Conservation (phyloP, 2,113 vertebrate genomes). For the Apus apus region DNA sequence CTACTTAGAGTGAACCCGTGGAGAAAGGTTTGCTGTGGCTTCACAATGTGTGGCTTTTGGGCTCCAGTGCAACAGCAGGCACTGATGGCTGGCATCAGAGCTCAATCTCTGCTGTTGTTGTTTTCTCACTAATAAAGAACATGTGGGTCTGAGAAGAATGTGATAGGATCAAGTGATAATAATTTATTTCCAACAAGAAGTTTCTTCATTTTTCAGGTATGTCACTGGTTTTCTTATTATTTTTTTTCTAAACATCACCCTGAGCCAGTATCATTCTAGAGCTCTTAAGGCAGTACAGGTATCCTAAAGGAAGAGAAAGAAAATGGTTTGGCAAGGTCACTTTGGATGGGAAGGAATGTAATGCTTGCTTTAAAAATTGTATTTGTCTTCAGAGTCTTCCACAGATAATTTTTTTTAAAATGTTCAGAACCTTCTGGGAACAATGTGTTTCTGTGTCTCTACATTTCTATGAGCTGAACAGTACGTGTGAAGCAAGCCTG, state of each 20-base stretch:
- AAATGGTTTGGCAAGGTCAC: neutral
- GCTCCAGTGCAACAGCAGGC: neutral
- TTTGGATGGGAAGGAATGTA: neutral
- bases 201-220: neutral
- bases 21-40: neutral
- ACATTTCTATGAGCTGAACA: neutral
- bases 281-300: neutral
- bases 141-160: neutral
- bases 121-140: neutral
- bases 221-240: neutral
- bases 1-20: neutral
- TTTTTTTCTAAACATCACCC: neutral
- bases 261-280: neutral
- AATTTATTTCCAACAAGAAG: neutral
- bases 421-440: neutral
- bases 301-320: neutral
- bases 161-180: neutral
- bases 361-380: neutral
- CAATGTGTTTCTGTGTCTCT: neutral
- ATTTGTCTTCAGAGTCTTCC: neutral
- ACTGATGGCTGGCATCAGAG: neutral
- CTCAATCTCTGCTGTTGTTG: rapidly evolving
- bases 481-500: neutral
- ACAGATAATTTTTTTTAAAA: neutral
- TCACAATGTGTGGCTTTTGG: neutral